A percentile compares a stretch with the other conserved stretches of the same genome.
Evolutionary conservation across 2,888 invertebrate species (phyloP).

Genomic region (Tineola bisselliella): DNA sequence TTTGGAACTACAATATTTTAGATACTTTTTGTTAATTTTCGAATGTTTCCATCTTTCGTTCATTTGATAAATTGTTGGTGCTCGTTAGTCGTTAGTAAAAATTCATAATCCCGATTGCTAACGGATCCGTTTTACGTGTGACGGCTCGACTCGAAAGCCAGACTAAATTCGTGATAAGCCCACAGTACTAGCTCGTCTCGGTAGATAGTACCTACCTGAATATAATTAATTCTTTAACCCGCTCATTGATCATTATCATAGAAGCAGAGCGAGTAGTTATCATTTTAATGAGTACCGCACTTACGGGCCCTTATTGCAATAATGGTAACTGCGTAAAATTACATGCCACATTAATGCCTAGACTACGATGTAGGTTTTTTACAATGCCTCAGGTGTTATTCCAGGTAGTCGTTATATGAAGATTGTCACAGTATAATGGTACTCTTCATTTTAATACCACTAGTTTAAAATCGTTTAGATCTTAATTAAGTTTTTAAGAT

Average conservation of each 20-base stretch:
- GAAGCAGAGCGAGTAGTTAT: not conserved
- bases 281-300: constrained; percentile 20
- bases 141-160: too few relatives aligned
- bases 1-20: too few relatives aligned
- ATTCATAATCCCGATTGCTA: too few relatives aligned
- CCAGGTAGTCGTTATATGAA: not conserved
- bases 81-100: too few relatives aligned
- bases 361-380: not conserved
- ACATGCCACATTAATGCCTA: constrained; percentile 8
- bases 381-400: not conserved
- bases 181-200: too few relatives aligned
- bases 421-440: not conserved
- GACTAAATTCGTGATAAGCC: too few relatives aligned
- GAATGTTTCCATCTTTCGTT: too few relatives aligned
- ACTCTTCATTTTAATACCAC: not conserved
- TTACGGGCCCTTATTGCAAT: constrained; percentile 17
- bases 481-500: not conserved
- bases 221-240: too few relatives aligned
- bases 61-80: too few relatives aligned
- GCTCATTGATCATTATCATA: too few relatives aligned
- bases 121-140: too few relatives aligned
- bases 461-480: not conserved
- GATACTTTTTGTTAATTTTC: too few relatives aligned
- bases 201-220: not conserved
- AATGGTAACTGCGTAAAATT: constrained; percentile 13